Conservation (phyloP, 1,140 invertebrate species). For the Drosophila triauraria region DNA sequence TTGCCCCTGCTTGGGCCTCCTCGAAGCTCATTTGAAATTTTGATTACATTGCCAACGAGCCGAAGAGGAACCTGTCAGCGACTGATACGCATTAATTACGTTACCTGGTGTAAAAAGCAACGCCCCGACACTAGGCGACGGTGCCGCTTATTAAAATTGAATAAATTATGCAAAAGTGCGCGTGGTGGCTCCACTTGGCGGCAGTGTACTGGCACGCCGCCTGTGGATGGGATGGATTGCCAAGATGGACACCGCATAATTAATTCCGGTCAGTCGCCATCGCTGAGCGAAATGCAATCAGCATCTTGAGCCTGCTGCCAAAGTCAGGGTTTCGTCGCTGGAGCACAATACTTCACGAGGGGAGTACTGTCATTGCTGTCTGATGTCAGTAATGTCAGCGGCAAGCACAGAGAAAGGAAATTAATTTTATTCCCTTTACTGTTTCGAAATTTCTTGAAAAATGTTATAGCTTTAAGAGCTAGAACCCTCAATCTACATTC, state of each 20-base stretch:
- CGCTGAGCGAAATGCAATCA: slow-evolving; percentile 56
- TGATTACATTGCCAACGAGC: slow-evolving; percentile 65
- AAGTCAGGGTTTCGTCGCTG: slow-evolving; percentile 24
- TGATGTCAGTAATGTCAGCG: slow-evolving; percentile 2
- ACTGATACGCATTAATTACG: slow-evolving; percentile 76
- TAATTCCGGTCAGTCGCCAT: slow-evolving; percentile 56
- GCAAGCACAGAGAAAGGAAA: too few species aligned
- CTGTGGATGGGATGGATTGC: slow-evolving; percentile 5
- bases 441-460: neutral
- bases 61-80: slow-evolving; percentile 62
- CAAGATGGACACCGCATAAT: slow-evolving; percentile 70
- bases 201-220: slow-evolving; percentile 1
- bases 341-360: neutral
- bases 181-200: slow-evolving; percentile 41
- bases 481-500: too few species aligned
- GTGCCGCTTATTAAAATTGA: slow-evolving; percentile 78
- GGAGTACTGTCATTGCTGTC: neutral
- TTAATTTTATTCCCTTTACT: neutral
- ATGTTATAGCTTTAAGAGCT: too few species aligned
- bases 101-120: slow-evolving; percentile 63
- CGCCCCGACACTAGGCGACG: slow-evolving; percentile 41
- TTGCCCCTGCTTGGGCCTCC: slow-evolving; percentile 15
- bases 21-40: slow-evolving; percentile 73
- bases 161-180: slow-evolving; percentile 79
- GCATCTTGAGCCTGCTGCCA: slow-evolving; percentile 45